A percentile compares a stretch with the other conserved stretches of the same genome.
Evolutionary conservation across 2,888 invertebrate genomes (phyloP).

Genomic region (Rhodophaea formosa): DNA sequence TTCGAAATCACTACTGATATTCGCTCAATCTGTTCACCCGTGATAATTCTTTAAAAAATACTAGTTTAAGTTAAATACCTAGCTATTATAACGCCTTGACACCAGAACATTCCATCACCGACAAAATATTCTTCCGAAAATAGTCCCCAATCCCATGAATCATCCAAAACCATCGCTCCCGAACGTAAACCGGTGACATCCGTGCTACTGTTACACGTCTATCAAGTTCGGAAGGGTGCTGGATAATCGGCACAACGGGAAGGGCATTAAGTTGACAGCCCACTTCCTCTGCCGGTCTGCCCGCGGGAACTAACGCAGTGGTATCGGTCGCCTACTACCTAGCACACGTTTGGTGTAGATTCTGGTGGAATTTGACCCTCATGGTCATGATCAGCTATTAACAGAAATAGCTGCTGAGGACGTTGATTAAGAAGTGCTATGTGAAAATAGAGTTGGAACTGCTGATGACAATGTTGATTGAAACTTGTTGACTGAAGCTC

Average conservation of each 20-base stretch:
- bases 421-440: not conserved
- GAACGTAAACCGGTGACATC: constrained; percentile 48
- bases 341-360: constrained; percentile 8
- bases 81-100: no score
- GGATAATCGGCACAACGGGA: constrained; percentile 73
- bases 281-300: constrained; percentile 68
- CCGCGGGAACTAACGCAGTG: constrained; percentile 33
- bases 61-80: no score
- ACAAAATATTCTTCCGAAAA: not conserved
- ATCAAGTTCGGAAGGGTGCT: constrained; percentile 75
- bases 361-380: not conserved
- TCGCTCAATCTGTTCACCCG: no score
- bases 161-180: constrained; percentile 3
- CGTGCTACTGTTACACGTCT: constrained; percentile 68
- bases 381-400: constrained; percentile 13
- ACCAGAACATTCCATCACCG: not conserved
- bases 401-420: not conserved
- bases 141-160: constrained; percentile 10
- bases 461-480: not conserved
- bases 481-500: not conserved
- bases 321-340: constrained; percentile 33
- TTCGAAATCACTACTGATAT: no score
- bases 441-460: not conserved
- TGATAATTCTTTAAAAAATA: no score
- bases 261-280: constrained; percentile 75